These are phyloP conservation scores for Ladona fulva DNA, from an alignment of 1,140 invertebrate genomes.

Conservation along the genomic window DNA sequence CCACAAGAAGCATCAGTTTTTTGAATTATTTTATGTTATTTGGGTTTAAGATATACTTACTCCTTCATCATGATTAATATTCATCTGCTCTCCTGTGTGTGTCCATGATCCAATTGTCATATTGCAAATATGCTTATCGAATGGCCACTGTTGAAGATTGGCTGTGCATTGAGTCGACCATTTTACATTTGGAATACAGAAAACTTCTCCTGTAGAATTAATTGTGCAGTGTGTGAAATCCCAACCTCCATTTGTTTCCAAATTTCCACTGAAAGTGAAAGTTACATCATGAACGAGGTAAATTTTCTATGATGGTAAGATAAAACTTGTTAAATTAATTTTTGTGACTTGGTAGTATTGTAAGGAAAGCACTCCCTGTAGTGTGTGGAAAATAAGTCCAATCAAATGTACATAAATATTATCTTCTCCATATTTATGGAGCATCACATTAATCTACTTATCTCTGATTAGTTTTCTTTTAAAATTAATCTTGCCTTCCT, in stretches of 20 bases:
- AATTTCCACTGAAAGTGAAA: background rate
- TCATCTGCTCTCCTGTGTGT: constrained; percentile 32
- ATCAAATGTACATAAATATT: background rate
- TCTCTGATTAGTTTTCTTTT: no score
- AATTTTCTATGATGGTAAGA: background rate
- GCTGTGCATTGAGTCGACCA: constrained; percentile 36
- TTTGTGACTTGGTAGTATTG: no score
- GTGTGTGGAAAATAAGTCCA: no score
- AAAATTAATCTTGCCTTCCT: no score
- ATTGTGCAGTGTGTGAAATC: constrained; percentile 41
- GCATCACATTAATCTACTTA: background rate
- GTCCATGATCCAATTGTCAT: constrained; percentile 47
- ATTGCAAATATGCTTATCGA: constrained; percentile 43
- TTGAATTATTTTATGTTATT: no score
- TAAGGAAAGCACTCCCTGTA: no score
- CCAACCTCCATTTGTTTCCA: background rate
- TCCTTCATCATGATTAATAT: constrained; percentile 29
- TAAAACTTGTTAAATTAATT: background rate
- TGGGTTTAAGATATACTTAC: constrained; percentile 3
- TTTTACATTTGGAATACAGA: constrained; percentile 35
- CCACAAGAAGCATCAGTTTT: no score
- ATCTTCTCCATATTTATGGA: background rate
- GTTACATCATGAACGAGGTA: no score
- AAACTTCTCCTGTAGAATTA: constrained; percentile 36
- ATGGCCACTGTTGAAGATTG: constrained; percentile 40